Evolutionary conservation across 2,797 vertebrate species (phyloP).

Genomic region (Champsocephalus esox): DNA sequence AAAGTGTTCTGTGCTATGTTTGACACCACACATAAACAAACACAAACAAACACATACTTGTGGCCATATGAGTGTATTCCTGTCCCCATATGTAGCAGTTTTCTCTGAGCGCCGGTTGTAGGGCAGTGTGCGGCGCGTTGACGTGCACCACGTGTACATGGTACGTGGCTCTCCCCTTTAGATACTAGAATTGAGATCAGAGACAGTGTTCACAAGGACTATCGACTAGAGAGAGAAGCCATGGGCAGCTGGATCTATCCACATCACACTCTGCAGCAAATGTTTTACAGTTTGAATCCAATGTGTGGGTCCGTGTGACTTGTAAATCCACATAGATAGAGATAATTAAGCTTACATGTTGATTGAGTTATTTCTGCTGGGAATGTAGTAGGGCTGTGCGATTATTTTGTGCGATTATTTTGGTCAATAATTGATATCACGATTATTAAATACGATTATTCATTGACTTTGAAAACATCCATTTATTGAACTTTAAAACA

Average conservation of each 20-base stretch:
- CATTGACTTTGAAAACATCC: too few relatives aligned
- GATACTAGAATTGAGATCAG: slow-evolving; percentile 22
- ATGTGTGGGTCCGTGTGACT: not conserved
- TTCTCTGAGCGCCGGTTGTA: slow-evolving; percentile 22
- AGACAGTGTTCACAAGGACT: slow-evolving; percentile 7
- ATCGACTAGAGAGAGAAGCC: slow-evolving; percentile 14
- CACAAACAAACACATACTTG: slow-evolving; percentile 14
- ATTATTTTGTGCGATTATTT: too few relatives aligned
- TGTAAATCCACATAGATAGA: not conserved
- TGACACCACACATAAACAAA: slow-evolving; percentile 10
- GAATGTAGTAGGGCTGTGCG: not conserved
- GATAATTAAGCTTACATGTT: not conserved
- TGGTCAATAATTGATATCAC: too few relatives aligned
- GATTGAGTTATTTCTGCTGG: not conserved
- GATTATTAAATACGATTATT: too few relatives aligned
- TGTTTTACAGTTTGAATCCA: not conserved
- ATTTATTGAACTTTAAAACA: too few relatives aligned
- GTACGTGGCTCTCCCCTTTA: slow-evolving; percentile 9
- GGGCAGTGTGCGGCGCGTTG: slow-evolving; percentile 22
- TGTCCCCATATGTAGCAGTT: not conserved
- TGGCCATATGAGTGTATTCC: slow-evolving; percentile 6
- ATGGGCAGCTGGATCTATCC: not conserved
- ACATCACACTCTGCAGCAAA: slow-evolving; percentile 8
- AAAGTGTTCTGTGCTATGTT: slow-evolving; percentile 8
- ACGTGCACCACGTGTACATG: slow-evolving; percentile 7